Percentiles rank a stretch among this genome's conserved stretches.
These are phyloP conservation scores for Drosophila monieri DNA, from an alignment of 2,888 invertebrate genomes.

Conservation along the genomic window DNA sequence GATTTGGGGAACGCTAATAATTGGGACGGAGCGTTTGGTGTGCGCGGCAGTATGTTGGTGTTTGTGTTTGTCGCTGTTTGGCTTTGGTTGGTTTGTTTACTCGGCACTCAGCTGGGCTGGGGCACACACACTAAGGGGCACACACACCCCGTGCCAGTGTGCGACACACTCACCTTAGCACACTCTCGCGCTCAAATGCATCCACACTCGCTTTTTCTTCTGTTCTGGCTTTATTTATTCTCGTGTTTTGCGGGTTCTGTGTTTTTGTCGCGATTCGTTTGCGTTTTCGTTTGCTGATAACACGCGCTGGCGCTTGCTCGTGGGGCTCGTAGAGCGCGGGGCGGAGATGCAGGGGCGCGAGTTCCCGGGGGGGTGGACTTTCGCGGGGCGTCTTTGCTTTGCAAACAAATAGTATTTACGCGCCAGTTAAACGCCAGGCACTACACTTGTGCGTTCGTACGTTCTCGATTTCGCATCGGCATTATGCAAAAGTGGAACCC, in stretches of 20 bases:
- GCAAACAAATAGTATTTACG: constrained; percentile 38
- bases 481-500: constrained; percentile 72
- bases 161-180: constrained; percentile 56
- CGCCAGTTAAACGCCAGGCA: constrained; percentile 9
- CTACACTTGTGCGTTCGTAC: not conserved
- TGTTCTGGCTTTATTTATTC: constrained; percentile 25
- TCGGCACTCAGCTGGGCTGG: constrained; percentile 56
- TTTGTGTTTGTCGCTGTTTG: constrained; percentile 43
- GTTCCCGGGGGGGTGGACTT: not conserved
- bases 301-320: constrained; percentile 44
- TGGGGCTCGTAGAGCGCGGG: constrained; percentile 12
- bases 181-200: constrained; percentile 58
- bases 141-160: constrained; percentile 9
- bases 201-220: constrained; percentile 46
- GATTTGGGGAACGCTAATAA: constrained; percentile 50
- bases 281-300: constrained; percentile 60
- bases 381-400: constrained; percentile 27
- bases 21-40: constrained; percentile 37
- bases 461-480: constrained; percentile 28
- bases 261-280: constrained; percentile 43
- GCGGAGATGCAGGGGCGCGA: not conserved
- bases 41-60: constrained; percentile 12
- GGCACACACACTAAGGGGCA: constrained; percentile 39
- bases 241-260: constrained; percentile 38
- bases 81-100: constrained; percentile 62